These are phyloP conservation scores for Pseudachorutes palmiensis DNA, from an alignment of 1,140 invertebrate genomes.

Conservation along the genomic window DNA sequence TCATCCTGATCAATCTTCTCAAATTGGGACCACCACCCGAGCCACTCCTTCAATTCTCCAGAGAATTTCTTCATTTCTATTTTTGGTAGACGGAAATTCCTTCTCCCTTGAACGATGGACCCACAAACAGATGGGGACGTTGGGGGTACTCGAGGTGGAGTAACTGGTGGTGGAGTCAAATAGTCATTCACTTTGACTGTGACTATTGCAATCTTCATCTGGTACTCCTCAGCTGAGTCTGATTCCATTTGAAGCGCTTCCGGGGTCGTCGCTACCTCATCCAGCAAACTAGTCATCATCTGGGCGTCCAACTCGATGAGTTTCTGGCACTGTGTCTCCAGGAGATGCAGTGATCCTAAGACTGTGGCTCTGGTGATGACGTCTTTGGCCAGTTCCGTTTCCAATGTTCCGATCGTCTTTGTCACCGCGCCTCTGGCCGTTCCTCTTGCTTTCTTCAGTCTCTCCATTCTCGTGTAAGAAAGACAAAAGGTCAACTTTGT, in stretches of 20 bases:
- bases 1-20: constrained; percentile 41
- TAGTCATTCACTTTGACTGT: background rate
- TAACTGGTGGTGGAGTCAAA: background rate
- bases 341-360: background rate
- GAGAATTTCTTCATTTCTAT: constrained; percentile 40
- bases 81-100: constrained; percentile 13
- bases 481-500: no score
- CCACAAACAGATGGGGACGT: background rate
- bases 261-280: background rate
- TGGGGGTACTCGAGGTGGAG: no score
- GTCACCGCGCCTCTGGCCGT: background rate
- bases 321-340: background rate
- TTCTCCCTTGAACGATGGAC: background rate
- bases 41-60: constrained; percentile 41
- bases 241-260: background rate
- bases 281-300: background rate
- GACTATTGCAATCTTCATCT: background rate
- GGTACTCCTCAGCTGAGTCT: background rate
- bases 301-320: background rate
- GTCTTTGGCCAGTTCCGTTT: background rate
- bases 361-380: background rate
- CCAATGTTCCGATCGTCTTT: background rate
- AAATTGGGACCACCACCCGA: constrained; percentile 42
- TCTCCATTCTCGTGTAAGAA: background rate
- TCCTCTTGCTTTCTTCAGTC: background rate